Conservation (phyloP, 2,888 invertebrate genomes). For the Iselma pallidipennis region DNA sequence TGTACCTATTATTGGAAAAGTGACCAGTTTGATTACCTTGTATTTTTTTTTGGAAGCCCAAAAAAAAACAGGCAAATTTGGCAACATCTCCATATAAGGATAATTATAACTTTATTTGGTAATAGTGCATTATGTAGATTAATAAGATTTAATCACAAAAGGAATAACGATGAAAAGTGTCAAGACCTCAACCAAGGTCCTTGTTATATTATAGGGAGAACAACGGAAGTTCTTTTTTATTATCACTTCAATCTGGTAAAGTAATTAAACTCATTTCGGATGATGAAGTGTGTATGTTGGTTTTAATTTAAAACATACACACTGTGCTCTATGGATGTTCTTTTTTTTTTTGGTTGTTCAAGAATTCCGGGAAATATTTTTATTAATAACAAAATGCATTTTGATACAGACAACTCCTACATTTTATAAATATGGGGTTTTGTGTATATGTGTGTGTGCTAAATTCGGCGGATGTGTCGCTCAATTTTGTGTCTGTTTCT, state of each 20-base stretch:
- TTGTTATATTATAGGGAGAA: not conserved
- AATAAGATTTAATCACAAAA: not conserved
- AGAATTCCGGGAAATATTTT: not conserved
- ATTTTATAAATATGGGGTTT: not conserved
- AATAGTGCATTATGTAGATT: not conserved
- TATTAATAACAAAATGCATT: not conserved
- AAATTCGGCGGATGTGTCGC: conserved; percentile 3
- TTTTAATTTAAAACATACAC: conserved; percentile 18
- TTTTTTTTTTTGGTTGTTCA: not conserved
- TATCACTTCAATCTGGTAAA: conserved; percentile 6
- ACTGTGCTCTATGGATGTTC: not conserved
- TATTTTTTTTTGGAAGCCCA: too few relatives aligned
- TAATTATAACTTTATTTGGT: not conserved
- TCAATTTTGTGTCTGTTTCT: conserved; percentile 3
- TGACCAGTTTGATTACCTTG: too few relatives aligned
- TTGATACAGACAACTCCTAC: not conserved
- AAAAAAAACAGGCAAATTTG: too few relatives aligned
- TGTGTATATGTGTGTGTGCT: not conserved
- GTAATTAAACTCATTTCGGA: conserved; percentile 1
- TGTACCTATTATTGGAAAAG: too few relatives aligned
- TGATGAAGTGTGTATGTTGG: conserved; percentile 3
- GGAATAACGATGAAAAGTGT: not conserved
- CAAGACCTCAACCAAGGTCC: not conserved
- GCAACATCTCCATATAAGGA: not conserved
- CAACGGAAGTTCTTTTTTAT: conserved; percentile 18